Base-by-base conservation (phyloP, 2,797 vertebrate species). In the Neomorphus geoffroyi region DNA sequence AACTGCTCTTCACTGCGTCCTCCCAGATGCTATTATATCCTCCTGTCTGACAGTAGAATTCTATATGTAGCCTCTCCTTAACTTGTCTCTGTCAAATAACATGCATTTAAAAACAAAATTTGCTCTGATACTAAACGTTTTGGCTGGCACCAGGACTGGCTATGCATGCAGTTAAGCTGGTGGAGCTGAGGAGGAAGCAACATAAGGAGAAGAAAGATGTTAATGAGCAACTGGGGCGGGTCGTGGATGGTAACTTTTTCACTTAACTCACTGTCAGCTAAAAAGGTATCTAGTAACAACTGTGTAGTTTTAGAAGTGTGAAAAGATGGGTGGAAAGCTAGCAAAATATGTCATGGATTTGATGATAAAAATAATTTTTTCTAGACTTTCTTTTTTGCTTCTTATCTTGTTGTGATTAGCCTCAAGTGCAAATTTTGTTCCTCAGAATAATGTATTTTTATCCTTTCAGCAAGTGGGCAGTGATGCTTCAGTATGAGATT, bases 311-410 rank as follows among this genome's bases (percentile, higher is more conserved):
- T 62, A 77, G 32, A 91, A 66, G 39, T 82, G 60, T 85, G 81
- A 94, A 95, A 81, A 70, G 21, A 85, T 81, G 67, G 23, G 32
- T 85, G 67, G 74, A 80, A 89, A 91, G 64, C 19, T 45, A 80
- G 74, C 78, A 89, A 91, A 90, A 87, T 79, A 85, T 66, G 43
- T 28, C 48, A 85, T 9, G 66, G 23, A 41, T 87, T 72, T 86
- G 11, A 51, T 7, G 45, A 78, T 64, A 78, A 67, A 83, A 93
- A 41, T 74, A 54, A 4, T 78, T 83, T 67, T 87, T 86, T 57
- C 66, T 88, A 45, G 33, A 75, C 66, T 79, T 58, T 22, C 8
- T 35, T 72, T 92, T 92, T 86, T 69, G 9, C 28, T 73, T 70
- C 48, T 80, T 71, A 4, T 67, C 35, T 83, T 88, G 13, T 32